Percentiles rank a stretch among this genome's conserved stretches.
Evolutionary conservation across 2,888 invertebrate genomes (phyloP).

Genomic region (Antheraea assamensis): DNA sequence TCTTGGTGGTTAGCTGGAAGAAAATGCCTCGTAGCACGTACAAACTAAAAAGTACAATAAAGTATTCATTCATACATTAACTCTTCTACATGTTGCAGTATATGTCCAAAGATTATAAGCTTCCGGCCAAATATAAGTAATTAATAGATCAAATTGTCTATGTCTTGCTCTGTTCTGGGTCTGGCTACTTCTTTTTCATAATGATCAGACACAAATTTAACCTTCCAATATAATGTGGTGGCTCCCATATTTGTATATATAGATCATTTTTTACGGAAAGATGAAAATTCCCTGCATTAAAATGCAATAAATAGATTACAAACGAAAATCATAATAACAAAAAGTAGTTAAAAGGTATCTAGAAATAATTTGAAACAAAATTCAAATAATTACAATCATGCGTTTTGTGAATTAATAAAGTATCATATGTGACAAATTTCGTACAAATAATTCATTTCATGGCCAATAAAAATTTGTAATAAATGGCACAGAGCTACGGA

Average conservation of each 20-base stretch:
- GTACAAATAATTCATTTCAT: neutral
- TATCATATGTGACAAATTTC: neutral
- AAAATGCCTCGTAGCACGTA: too few relatives aligned
- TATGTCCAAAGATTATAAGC: neutral
- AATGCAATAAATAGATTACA: neutral
- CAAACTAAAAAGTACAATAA: too few relatives aligned
- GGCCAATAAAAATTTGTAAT: slow-evolving; percentile 3
- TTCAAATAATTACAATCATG: too few relatives aligned
- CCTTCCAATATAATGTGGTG: neutral
- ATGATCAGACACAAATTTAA: neutral
- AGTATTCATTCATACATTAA: too few relatives aligned
- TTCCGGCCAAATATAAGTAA: neutral
- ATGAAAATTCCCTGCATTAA: neutral
- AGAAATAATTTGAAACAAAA: neutral
- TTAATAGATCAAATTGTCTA: neutral
- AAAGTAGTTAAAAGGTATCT: neutral
- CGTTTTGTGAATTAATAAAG: too few relatives aligned
- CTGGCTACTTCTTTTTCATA: neutral
- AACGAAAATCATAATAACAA: neutral
- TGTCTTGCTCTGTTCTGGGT: neutral
- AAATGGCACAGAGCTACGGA: slow-evolving; percentile 12
- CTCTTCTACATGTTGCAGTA: neutral
- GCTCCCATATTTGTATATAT: neutral
- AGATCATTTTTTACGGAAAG: neutral
- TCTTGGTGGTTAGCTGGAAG: too few relatives aligned